Base-by-base conservation (phyloP, 2,888 invertebrate genomes). In the Drosophila nigricruria region DNA sequence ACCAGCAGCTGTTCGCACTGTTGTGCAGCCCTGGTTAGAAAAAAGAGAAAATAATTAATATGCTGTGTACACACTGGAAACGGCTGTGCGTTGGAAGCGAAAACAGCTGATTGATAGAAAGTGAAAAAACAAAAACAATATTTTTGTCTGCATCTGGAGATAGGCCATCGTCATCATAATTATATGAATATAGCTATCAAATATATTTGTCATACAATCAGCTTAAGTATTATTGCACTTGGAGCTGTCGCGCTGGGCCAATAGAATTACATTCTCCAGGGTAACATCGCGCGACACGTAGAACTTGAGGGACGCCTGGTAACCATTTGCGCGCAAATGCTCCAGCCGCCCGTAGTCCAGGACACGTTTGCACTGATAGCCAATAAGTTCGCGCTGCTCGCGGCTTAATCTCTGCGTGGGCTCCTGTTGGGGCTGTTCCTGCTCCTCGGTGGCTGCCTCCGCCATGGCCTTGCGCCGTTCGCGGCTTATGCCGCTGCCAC, bases 191-290 rank as follows among this genome's bases (percentile, higher is more conserved):
- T 32, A 23, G 52, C 10, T 23, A 5, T 25, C 8, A n/a, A 4
- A 9, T 53, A 25, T 36, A 53, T 36, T 38, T 52, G 25, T 20
- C 34, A 12, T 25, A 6, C 5, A 25, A 1, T 36, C 1, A 10
- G 36, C 52, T 18, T 53, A 36, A 53, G 49, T 67, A 54, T 53
- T 68, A 78, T 82, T 74, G 61, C 71, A 66, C 68, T 75, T 62
- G 0, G 2, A 0, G 2, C 38, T 45, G 14, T 18, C 54, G 6
- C 59, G 67, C 27, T 63, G 73, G 32, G 90, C 97, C 36, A 97
- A 92, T 59, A 97, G 94, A 89, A 96, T 96, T 58, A 96, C 94
- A 93, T 97, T 97, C 93, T 97, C 97, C 34, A 95, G 94, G 0
- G 97, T 96, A 12, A 96, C 94, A 23, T 93, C 92, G 5, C 92